Conservation (phyloP, 2,797 vertebrate genomes). For the Cynopterus sphinx region DNA sequence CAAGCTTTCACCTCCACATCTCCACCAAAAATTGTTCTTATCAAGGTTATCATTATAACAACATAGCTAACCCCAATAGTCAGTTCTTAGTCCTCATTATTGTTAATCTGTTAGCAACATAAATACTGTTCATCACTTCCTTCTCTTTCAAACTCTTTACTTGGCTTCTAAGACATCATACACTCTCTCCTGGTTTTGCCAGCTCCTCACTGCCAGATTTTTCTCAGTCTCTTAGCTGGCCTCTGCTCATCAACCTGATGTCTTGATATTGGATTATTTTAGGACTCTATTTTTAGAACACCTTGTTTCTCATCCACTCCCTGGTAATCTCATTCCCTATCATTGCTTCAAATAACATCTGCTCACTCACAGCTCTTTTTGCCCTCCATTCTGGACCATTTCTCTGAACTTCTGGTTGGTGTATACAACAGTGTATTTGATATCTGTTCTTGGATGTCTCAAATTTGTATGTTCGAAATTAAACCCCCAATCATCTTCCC, state of each 20-base stretch:
- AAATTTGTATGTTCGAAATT: not conserved
- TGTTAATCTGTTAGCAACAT: not conserved
- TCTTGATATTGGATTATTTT: not conserved
- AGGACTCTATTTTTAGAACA: not conserved
- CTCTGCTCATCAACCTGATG: not conserved
- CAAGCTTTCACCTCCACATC: not conserved
- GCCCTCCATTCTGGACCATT: not conserved
- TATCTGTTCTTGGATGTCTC: not conserved
- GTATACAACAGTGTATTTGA: not conserved
- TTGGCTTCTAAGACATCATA: not conserved
- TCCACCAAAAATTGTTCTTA: not conserved
- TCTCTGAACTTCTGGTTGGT: not conserved
- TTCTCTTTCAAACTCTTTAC: not conserved
- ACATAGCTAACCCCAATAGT: not conserved
- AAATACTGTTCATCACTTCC: not conserved
- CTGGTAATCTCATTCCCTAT: not conserved
- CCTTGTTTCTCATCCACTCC: not conserved
- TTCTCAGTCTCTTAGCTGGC: not conserved
- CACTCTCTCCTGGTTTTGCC: not conserved
- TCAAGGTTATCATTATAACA: not conserved
- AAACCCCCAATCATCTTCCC: not conserved
- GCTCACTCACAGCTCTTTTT: not conserved
- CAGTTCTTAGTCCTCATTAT: not conserved
- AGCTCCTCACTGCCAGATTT: not conserved
- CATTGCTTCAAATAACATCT: not conserved